A percentile compares a stretch with the other conserved stretches of the same genome.
Evolutionary conservation across 1,140 invertebrate genomes (phyloP).

Genomic region (Periplaneta americana): DNA sequence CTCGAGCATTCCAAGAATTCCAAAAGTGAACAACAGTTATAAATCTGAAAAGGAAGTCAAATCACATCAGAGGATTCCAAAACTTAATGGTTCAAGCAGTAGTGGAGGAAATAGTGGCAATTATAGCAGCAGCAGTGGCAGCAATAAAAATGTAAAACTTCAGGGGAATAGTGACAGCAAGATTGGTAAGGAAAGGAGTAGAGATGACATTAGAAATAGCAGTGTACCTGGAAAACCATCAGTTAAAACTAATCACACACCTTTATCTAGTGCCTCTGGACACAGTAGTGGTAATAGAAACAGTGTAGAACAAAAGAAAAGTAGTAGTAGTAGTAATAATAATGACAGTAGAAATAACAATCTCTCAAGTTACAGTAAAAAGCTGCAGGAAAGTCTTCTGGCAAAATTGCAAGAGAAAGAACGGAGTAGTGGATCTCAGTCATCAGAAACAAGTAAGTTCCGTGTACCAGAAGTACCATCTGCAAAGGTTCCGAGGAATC

Average conservation of each 20-base stretch:
- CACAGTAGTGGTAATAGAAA: background rate
- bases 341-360: background rate
- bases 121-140: background rate
- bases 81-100: background rate
- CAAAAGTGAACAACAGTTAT: background rate
- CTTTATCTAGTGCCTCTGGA: background rate
- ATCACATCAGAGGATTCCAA: background rate
- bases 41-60: background rate
- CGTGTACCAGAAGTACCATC: background rate
- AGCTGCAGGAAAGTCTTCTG: constrained; percentile 6
- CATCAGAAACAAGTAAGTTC: background rate
- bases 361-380: constrained; percentile 1
- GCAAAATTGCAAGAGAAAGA: background rate
- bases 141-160: background rate
- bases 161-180: background rate
- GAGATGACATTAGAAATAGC: too few species aligned
- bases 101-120: too few species aligned
- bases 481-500: background rate
- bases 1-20: background rate
- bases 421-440: background rate
- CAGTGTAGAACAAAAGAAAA: background rate
- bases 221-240: background rate
- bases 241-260: background rate
- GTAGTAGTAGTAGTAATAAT: background rate
- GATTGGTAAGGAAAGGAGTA: background rate